Evolutionary conservation across 2,113 vertebrate genomes (phyloP), one percentile per base, ranked within the genome.

Genomic region (Chascanopsetta lugubris): DNA sequence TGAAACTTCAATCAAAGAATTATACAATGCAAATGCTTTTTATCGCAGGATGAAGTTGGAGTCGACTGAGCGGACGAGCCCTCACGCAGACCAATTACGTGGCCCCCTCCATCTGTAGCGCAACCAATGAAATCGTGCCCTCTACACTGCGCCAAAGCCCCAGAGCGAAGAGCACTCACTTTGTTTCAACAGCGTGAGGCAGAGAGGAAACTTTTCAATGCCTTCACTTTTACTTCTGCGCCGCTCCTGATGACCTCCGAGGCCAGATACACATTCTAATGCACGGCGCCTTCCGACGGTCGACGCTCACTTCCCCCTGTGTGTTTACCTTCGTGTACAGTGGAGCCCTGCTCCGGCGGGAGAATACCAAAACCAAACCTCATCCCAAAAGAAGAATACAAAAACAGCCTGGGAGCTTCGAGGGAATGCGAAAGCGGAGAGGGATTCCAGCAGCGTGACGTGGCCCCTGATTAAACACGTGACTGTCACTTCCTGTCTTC

Each of bases 211-310:
- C 27, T 46, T 51, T 53, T 58, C 12, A 61, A 46, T 46, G 26
- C 9, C 49, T 22, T 61, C 32, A n/a, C 56, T 26, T 34, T 47
- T 10, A 66, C 5, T n/a, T 18, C n/a, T 42, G 5, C 17, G 55
- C 25, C 26, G 22, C 20, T 59, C 26, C 17, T 29, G 40, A n/a
- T 66, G 62, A 67, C 62, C 63, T 61, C 25, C 18, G 15, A 22
- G 20, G 24, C 47, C 48, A 61, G 47, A 30, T 30, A 21, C 22
- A 51, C 54, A 30, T 32, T 60, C 49, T 18, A 47, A 47, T 24
- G 25, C 20, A 17, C 38, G 18, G 18, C 49, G 50, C 57, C 26
- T n/a, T n/a, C 60, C 32, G 54, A 29, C n/a, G 27, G 22, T 36
- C 21, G 49, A 57, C 40, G 25, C 18, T 7, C 5, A 15, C 25